These are phyloP conservation scores for Lutjanus campechanus DNA, from an alignment of 2,797 vertebrate genomes.

Conservation along the genomic window DNA sequence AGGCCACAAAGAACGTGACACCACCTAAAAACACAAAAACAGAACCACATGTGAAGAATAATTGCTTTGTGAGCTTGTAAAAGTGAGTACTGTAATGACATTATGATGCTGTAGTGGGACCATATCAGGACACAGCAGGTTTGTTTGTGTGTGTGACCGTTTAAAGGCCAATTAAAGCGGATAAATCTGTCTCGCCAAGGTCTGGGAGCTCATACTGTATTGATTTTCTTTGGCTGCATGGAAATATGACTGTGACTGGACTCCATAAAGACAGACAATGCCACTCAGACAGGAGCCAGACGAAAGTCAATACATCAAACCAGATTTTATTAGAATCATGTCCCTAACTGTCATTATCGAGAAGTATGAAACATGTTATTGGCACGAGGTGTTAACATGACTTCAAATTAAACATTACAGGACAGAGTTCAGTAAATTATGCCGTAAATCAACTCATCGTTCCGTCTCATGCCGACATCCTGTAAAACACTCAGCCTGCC, in stretches of 20 bases:
- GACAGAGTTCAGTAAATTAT: slow-evolving; percentile 1
- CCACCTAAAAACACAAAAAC: slow-evolving; percentile 84
- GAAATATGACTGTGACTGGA: slow-evolving; percentile 34
- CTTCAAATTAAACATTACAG: slow-evolving; percentile 27
- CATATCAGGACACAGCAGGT: not conserved
- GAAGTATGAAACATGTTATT: not conserved
- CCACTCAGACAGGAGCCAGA: not conserved
- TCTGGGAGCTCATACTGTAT: slow-evolving; percentile 27
- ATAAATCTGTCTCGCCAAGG: slow-evolving; percentile 33
- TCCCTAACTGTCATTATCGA: slow-evolving; percentile 8
- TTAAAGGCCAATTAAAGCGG: slow-evolving; percentile 13
- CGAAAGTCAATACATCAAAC: slow-evolving; percentile 24
- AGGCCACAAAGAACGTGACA: slow-evolving; percentile 97
- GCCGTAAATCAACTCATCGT: slow-evolving; percentile 1
- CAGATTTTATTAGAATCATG: not conserved
- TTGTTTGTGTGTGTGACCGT: slow-evolving; percentile 13
- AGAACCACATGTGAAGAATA: not conserved
- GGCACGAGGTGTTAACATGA: not conserved
- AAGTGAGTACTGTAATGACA: not conserved
- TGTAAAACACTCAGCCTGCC: slow-evolving; percentile 18
- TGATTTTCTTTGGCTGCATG: slow-evolving; percentile 39
- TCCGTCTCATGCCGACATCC: not conserved
- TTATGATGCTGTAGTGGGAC: not conserved
- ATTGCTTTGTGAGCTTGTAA: not conserved
- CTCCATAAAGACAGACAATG: not conserved